Conservation (phyloP, 1,140 invertebrate genomes). For the Caenorhabditis brenneri region DNA sequence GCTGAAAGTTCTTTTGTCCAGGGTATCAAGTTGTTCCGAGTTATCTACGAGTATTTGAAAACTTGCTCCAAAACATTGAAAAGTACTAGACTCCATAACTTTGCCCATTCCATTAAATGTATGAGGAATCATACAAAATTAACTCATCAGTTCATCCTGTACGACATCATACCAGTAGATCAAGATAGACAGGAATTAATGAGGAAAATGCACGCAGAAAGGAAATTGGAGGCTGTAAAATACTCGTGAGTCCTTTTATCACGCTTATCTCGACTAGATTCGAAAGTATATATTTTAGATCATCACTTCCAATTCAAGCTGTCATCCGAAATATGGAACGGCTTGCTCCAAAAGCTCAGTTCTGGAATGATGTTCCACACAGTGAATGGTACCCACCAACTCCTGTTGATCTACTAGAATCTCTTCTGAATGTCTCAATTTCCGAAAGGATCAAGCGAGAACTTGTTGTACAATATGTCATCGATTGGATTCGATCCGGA, state of each 20-base stretch:
- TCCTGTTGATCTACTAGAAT: slow-evolving; percentile 8
- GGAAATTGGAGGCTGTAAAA: not conserved
- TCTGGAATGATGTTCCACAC: not conserved
- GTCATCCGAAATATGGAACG: not conserved
- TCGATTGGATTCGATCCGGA: not conserved
- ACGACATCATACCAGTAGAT: not conserved
- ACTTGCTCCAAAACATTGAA: not conserved
- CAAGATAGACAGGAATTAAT: not conserved
- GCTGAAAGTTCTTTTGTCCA: not conserved
- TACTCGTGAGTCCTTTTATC: not conserved
- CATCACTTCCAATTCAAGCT: not conserved
- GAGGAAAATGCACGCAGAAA: not conserved
- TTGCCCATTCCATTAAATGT: not conserved
- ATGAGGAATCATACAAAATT: slow-evolving; percentile 3
- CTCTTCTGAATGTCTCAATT: not conserved
- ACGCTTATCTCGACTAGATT: not conserved
- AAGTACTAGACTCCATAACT: not conserved
- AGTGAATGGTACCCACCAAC: slow-evolving; percentile 24
- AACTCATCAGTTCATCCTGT: not conserved
- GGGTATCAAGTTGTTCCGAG: slow-evolving; percentile 25
- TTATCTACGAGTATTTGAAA: slow-evolving; percentile 17
- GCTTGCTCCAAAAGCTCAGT: slow-evolving; percentile 6
- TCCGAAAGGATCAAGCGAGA: not conserved
- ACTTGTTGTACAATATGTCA: slow-evolving; percentile 5
- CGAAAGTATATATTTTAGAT: not conserved